phyloP scores from a whole-genome alignment of 2,888 invertebrate genomes.

The Nysson spinosus region DNA sequence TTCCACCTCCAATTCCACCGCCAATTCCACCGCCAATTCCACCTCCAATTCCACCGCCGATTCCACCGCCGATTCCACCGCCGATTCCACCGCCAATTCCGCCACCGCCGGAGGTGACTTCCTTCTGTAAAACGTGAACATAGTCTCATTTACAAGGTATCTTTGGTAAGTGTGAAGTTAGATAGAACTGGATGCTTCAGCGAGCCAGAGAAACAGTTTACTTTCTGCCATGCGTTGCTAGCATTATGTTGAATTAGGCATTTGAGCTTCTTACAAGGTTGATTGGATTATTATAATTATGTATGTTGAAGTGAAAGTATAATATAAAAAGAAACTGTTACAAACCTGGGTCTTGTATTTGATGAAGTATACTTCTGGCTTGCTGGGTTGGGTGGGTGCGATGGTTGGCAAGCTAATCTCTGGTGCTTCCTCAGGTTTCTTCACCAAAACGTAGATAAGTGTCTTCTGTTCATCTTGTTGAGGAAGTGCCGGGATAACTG shows the following conservation, averaged over 20 bases:
- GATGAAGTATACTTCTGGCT: slow-evolving; percentile 95
- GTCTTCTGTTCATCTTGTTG: slow-evolving; percentile 93
- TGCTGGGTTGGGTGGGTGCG: slow-evolving; percentile 89
- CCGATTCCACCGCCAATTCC: slow-evolving; percentile 68
- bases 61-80: slow-evolving; percentile 61
- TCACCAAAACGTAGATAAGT: slow-evolving; percentile 91
- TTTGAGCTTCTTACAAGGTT: too few relatives aligned
- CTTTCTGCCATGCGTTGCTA: too few relatives aligned
- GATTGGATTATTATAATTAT: too few relatives aligned
- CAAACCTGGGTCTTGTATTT: slow-evolving; percentile 85
- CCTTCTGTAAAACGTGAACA: slow-evolving; percentile 71
- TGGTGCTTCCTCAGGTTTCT: slow-evolving; percentile 91
- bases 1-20: slow-evolving; percentile 65
- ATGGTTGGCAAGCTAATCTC: slow-evolving; percentile 88
- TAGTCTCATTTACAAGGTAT: too few relatives aligned
- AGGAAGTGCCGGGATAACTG: slow-evolving; percentile 86
- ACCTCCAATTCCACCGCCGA: slow-evolving; percentile 63
- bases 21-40: slow-evolving; percentile 67
- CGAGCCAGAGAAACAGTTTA: too few relatives aligned
- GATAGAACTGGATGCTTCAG: too few relatives aligned
- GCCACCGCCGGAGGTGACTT: slow-evolving; percentile 60
- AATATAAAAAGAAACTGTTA: neutral
- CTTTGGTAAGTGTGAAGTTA: too few relatives aligned
- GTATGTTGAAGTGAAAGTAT: neutral
- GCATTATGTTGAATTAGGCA: too few relatives aligned